Evolutionary conservation across 1,140 invertebrate species (phyloP).

Genomic region (Drosophila subpulchrella): DNA sequence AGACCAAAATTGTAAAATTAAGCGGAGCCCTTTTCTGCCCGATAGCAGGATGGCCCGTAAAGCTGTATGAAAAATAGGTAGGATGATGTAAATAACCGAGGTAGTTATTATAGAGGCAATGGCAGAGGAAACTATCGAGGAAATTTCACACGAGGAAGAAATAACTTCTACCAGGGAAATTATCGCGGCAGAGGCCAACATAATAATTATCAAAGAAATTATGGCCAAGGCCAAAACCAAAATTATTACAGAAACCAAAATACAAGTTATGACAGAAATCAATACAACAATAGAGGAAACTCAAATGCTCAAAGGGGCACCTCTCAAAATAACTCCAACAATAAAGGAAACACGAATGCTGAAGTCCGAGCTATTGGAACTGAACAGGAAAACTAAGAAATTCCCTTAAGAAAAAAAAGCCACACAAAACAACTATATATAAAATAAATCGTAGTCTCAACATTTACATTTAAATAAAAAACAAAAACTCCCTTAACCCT

Average conservation of each 20-base stretch:
- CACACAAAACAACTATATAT: no score
- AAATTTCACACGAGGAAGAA: not conserved
- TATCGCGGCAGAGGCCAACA: not conserved
- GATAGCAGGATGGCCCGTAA: no score
- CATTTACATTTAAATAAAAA: not conserved
- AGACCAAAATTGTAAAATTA: no score
- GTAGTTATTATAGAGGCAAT: constrained; percentile 1
- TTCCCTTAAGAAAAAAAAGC: no score
- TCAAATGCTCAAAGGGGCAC: not conserved
- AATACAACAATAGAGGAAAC: not conserved
- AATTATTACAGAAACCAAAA: not conserved
- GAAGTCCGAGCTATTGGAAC: not conserved
- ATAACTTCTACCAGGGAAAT: no score
- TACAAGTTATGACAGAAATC: not conserved
- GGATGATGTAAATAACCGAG: no score
- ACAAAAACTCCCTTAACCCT: not conserved
- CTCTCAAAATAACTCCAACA: not conserved
- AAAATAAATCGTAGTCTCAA: no score
- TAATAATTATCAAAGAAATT: not conserved
- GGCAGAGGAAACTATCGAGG: not conserved
- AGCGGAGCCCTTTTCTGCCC: no score
- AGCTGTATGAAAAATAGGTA: no score
- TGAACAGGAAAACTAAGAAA: not conserved
- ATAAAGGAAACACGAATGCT: not conserved
- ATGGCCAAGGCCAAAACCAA: not conserved